Conservation (phyloP, 2,888 invertebrate species). For the Nyleta sp. region DNA sequence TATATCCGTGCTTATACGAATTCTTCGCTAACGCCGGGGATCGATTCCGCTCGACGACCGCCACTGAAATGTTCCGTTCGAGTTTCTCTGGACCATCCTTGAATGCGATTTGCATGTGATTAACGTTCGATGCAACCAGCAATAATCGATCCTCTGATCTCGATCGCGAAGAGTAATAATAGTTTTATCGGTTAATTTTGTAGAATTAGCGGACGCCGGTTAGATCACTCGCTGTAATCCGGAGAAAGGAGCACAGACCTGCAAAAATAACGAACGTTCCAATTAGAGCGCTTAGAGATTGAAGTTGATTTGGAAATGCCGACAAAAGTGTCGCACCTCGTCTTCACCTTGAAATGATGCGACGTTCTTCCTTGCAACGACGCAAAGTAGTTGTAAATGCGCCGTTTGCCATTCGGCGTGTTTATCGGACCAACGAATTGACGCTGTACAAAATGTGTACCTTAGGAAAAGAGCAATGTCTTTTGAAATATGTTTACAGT, state of each 20-base stretch:
- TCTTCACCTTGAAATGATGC: not conserved
- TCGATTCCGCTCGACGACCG: not conserved
- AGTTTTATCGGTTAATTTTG: slow-evolving; percentile 21
- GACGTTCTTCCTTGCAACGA: slow-evolving; percentile 8
- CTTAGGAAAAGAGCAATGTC: slow-evolving; percentile 14
- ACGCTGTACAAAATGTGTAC: slow-evolving; percentile 39
- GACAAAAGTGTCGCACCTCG: not conserved
- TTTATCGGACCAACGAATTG: slow-evolving; percentile 19
- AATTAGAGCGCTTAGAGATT: slow-evolving; percentile 15
- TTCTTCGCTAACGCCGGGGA: slow-evolving; percentile 21
- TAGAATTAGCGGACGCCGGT: slow-evolving; percentile 28
- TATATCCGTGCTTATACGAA: slow-evolving; percentile 31
- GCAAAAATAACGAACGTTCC: slow-evolving; percentile 20
- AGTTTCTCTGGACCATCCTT: too few relatives aligned
- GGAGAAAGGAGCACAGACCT: slow-evolving; percentile 21
- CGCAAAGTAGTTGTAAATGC: slow-evolving; percentile 16
- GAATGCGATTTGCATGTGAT: too few relatives aligned
- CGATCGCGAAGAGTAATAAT: slow-evolving; percentile 2
- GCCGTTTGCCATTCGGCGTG: slow-evolving; percentile 4
- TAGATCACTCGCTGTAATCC: slow-evolving; percentile 32
- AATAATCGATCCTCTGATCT: slow-evolving; percentile 33
- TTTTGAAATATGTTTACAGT: slow-evolving; percentile 10
- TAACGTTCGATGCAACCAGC: too few relatives aligned
- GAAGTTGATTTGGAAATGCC: not conserved
- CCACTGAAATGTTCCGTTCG: not conserved